Evolutionary conservation across 2,797 vertebrate species (phyloP).

Genomic region (Platalea minor): DNA sequence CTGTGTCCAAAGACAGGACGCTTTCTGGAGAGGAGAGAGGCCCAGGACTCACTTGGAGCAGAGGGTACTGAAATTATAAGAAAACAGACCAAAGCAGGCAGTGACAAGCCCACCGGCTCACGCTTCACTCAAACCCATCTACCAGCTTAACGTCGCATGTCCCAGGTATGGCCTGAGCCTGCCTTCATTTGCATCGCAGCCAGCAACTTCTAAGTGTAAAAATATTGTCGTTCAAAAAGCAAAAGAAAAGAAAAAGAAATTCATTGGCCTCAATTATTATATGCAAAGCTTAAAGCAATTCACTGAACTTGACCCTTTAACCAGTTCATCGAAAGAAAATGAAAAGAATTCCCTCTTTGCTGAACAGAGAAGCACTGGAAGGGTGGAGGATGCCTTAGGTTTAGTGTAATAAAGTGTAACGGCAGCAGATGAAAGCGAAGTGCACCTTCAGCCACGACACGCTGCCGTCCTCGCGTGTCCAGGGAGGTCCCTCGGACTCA

Average conservation of each 20-base stretch:
- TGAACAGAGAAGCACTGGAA: neutral
- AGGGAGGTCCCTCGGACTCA: neutral
- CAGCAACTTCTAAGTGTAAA: neutral
- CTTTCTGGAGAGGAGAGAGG: neutral
- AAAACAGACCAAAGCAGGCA: neutral
- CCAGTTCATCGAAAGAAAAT: neutral
- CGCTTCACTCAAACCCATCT: neutral
- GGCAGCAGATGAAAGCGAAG: neutral
- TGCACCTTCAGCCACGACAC: neutral
- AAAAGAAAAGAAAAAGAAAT: neutral
- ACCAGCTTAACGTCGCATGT: neutral
- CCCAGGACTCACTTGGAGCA: neutral
- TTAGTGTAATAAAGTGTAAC: neutral
- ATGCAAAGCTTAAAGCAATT: neutral
- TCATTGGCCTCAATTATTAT: neutral
- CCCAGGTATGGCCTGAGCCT: neutral
- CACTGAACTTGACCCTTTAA: neutral
- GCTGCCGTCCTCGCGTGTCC: fast-evolving
- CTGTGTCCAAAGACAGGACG: fast-evolving
- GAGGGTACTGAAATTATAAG: neutral
- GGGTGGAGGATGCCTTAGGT: neutral
- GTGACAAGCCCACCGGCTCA: neutral
- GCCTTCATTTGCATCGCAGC: neutral
- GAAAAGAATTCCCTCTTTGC: neutral
- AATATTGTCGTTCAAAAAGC: neutral